Percentiles rank a stretch among this genome's conserved stretches.
These are phyloP conservation scores for Glossophaga mutica DNA, from an alignment of 2,797 vertebrate genomes.

Conservation along the genomic window DNA sequence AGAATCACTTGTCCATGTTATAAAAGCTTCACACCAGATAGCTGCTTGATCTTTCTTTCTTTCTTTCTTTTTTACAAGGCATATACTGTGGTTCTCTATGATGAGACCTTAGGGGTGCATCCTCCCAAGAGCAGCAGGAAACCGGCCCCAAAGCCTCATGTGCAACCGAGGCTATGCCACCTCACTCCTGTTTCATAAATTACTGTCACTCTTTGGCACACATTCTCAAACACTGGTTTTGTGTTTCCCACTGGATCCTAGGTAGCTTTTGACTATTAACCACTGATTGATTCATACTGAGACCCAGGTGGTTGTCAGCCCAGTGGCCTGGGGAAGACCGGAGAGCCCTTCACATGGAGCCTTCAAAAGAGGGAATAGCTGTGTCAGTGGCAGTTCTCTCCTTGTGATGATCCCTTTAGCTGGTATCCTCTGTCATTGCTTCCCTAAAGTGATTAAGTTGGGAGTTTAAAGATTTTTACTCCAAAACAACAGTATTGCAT, in stretches of 20 bases:
- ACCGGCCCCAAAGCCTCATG: background rate
- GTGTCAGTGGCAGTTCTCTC: background rate
- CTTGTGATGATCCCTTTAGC: background rate
- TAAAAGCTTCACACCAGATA: conserved; percentile 21
- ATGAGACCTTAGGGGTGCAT: background rate
- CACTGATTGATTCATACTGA: background rate
- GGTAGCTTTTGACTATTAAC: background rate
- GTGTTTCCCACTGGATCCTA: background rate
- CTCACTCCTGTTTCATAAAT: background rate
- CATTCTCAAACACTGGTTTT: conserved; percentile 19
- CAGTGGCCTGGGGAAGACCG: background rate
- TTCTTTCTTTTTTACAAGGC: conserved; percentile 3
- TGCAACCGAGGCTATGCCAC: background rate
- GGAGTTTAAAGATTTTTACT: conserved; percentile 20
- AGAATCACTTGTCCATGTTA: background rate
- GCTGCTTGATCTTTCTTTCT: background rate
- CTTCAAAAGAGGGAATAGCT: conserved; percentile 9
- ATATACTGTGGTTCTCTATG: conserved; percentile 16
- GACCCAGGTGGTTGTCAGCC: background rate
- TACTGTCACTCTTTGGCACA: conserved; percentile 14
- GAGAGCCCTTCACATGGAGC: background rate
- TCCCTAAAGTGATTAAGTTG: background rate
- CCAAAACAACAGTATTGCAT: background rate
- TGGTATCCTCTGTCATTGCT: background rate
- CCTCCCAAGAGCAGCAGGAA: conserved; percentile 2